Conservation (phyloP, 2,888 invertebrate genomes). For the Ophion costatus region DNA sequence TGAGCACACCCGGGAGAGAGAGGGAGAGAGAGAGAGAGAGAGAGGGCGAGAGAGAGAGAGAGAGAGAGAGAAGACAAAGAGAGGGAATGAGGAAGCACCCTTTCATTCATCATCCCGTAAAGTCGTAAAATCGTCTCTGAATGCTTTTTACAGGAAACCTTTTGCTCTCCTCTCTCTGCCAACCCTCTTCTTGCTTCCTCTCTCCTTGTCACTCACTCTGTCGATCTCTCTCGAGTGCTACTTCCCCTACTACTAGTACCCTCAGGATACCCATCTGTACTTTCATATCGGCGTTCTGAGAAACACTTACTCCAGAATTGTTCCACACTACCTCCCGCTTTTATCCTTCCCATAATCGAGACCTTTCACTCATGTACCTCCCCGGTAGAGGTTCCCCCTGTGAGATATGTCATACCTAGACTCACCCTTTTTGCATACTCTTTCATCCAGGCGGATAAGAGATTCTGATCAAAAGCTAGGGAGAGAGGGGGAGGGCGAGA, state of each 20-base stretch:
- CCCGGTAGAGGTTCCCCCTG: constrained; percentile 28
- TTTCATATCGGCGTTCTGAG: constrained; percentile 37
- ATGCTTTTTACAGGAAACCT: constrained; percentile 48
- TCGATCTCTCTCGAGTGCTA: constrained; percentile 13
- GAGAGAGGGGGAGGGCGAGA: background rate
- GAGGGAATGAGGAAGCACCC: constrained; percentile 2
- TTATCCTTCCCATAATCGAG: constrained; percentile 24
- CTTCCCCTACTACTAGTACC: constrained; percentile 9
- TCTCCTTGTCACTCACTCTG: constrained; percentile 18
- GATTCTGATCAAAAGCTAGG: background rate
- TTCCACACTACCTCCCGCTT: constrained; percentile 13
- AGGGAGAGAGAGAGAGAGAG: constrained; percentile 3
- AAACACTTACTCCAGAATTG: constrained; percentile 44
- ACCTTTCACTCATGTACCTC: constrained; percentile 16
- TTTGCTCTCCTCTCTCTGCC: constrained; percentile 33
- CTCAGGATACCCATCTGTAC: constrained; percentile 13
- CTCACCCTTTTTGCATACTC: background rate
- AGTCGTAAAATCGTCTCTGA: constrained; percentile 62
- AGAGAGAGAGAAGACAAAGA: constrained; percentile 11
- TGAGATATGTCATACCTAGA: background rate
- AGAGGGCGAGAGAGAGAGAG: constrained; percentile 9
- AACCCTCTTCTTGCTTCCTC: background rate
- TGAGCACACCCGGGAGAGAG: constrained; percentile 19
- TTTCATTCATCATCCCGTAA: constrained; percentile 41
- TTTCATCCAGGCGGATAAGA: background rate